Percentiles rank a stretch among this genome's conserved stretches.
Conservation (phyloP, 2,797 vertebrate species). For the Crocidura indochinensis region DNA sequence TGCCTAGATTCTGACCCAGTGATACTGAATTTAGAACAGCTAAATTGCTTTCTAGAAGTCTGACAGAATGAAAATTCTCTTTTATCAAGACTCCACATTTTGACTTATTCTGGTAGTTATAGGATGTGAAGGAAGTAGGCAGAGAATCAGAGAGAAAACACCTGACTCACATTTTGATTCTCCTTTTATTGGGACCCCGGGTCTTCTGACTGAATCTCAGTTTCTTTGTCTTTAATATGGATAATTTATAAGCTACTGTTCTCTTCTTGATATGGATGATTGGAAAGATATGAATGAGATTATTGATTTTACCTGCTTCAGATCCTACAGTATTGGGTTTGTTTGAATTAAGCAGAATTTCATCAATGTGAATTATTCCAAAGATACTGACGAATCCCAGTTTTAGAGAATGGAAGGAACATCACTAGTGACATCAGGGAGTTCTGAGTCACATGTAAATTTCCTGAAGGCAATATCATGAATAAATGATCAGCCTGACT, state of each 20-base stretch:
- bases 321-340: neutral
- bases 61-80: neutral
- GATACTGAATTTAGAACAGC: neutral
- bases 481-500: neutral
- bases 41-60: neutral
- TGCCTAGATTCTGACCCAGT: neutral
- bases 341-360: neutral
- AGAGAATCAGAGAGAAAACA: neutral
- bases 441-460: neutral
- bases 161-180: neutral
- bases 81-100: neutral
- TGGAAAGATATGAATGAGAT: neutral
- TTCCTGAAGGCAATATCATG: neutral
- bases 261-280: neutral
- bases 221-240: conserved; percentile 37
- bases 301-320: neutral
- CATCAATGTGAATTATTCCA: neutral
- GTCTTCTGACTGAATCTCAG: neutral
- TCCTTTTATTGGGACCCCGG: neutral
- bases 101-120: neutral
- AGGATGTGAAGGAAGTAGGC: neutral
- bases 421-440: neutral
- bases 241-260: neutral
- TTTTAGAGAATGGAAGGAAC: neutral
- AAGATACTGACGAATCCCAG: neutral